phyloP scores from a whole-genome alignment of 2,888 invertebrate genomes.

The Chalcis sispes region DNA sequence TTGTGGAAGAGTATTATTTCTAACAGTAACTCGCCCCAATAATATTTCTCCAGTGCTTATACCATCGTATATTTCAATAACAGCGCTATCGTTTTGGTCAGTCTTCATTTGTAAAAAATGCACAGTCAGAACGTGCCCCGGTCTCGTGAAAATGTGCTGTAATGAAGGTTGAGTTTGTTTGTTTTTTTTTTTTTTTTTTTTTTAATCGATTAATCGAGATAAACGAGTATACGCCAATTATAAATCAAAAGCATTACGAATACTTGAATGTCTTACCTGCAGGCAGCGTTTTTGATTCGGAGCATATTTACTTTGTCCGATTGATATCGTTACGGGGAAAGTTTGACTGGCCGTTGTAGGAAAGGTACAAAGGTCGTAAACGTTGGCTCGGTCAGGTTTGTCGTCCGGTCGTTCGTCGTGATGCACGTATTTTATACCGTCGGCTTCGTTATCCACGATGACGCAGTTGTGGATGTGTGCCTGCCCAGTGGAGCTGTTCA shows the following conservation, averaged over 20 bases:
- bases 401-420: constrained; percentile 88
- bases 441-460: constrained; percentile 91
- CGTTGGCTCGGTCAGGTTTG: constrained; percentile 84
- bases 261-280: constrained; percentile 76
- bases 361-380: constrained; percentile 90
- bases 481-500: constrained; percentile 92
- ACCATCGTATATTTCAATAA: constrained; percentile 88
- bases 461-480: constrained; percentile 87
- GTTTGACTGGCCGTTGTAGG: constrained; percentile 91
- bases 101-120: constrained; percentile 90
- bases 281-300: constrained; percentile 84
- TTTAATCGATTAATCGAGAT: no score
- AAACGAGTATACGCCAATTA: no score
- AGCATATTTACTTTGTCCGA: constrained; percentile 87
- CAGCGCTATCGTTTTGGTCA: constrained; percentile 85
- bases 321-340: constrained; percentile 89
- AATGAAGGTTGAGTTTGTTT: constrained; percentile 36
- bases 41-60: constrained; percentile 83
- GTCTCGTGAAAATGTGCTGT: constrained; percentile 84
- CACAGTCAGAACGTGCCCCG: constrained; percentile 89
- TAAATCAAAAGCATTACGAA: no score
- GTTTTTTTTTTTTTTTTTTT: no score
- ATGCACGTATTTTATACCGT: constrained; percentile 91
- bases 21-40: constrained; percentile 83
- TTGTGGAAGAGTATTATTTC: constrained; percentile 92